phyloP scores from a whole-genome alignment of 1,140 invertebrate genomes.

The Platorchestia sp. region DNA sequence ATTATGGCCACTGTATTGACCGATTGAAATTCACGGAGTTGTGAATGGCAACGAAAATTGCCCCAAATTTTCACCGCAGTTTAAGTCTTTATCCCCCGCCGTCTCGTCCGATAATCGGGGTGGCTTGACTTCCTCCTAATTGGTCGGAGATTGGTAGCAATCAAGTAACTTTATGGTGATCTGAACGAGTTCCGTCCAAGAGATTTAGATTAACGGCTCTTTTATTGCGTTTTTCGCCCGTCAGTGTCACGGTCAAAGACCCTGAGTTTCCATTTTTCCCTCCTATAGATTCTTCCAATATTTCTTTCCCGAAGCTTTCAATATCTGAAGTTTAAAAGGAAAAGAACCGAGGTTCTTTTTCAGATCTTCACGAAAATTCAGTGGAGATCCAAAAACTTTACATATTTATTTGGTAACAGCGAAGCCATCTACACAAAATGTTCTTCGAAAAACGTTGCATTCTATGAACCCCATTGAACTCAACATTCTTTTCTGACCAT shows the following conservation, averaged over 20 bases:
- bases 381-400: background rate
- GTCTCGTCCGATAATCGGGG: background rate
- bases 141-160: background rate
- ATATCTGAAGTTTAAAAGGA: background rate
- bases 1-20: no score
- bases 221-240: background rate
- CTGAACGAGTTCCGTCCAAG: background rate
- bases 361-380: background rate
- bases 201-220: conserved; percentile 1
- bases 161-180: conserved; percentile 9
- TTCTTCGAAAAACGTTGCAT: no score
- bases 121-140: background rate
- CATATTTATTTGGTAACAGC: no score
- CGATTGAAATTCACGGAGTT: background rate
- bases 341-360: background rate
- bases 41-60: background rate
- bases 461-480: no score
- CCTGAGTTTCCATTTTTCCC: background rate
- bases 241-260: background rate
- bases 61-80: background rate
- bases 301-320: background rate
- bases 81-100: background rate
- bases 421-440: no score
- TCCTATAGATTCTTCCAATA: background rate
- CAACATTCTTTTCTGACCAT: no score